Evolutionary conservation across 2,113 vertebrate genomes (phyloP).

Genomic region (Chiloscyllium plagiosum): DNA sequence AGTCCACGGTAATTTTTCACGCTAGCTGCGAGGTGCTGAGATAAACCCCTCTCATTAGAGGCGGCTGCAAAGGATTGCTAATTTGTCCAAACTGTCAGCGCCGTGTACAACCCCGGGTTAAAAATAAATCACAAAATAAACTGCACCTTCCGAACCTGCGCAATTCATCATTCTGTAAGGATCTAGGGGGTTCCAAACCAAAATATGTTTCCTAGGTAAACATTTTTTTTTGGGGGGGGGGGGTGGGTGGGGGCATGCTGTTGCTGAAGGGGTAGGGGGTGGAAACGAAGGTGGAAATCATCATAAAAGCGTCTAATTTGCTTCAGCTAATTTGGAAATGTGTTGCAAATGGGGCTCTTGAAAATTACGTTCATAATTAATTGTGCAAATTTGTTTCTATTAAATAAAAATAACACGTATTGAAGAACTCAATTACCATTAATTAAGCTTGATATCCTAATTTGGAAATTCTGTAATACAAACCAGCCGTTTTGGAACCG

Average conservation of each 20-base stretch:
- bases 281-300: conserved; percentile 32
- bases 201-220: conserved; percentile 28
- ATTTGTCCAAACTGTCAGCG: conserved; percentile 93
- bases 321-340: conserved; percentile 59
- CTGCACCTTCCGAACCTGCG: conserved; percentile 45
- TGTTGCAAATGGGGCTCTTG: conserved; percentile 92
- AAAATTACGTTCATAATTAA: conserved; percentile 99
- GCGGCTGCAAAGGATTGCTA: conserved; percentile 79
- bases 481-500: conserved; percentile 90
- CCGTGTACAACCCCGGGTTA: conserved; percentile 91
- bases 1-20: conserved; percentile 81
- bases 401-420: conserved; percentile 99
- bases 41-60: conserved; percentile 94
- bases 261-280: background rate
- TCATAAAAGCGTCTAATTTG: conserved; percentile 62
- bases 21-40: conserved; percentile 80
- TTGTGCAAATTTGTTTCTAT: conserved; percentile 99
- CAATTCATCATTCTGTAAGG: conserved; percentile 36
- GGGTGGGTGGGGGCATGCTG: background rate
- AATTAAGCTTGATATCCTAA: conserved; percentile 99
- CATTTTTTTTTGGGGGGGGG: background rate
- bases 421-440: conserved; percentile 99
- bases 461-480: conserved; percentile 97
- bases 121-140: conserved; percentile 91
- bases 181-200: conserved; percentile 8